Conservation (phyloP, 2,113 vertebrate species). For the Gymnobelideus leadbeateri region DNA sequence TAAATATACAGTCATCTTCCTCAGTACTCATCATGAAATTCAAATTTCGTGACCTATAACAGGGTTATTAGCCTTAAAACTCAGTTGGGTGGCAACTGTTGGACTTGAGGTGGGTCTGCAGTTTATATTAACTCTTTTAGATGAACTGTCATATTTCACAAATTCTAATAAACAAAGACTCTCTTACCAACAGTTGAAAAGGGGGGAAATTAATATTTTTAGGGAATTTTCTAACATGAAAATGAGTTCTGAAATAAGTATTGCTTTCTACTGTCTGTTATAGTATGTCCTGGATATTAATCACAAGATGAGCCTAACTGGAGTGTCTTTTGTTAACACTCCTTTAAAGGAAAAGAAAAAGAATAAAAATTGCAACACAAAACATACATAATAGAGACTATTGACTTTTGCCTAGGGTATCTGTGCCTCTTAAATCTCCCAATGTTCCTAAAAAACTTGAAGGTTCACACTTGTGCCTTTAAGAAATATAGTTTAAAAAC, state of each 20-base stretch:
- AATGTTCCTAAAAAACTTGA: neutral
- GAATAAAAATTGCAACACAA: neutral
- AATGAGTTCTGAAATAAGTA: neutral
- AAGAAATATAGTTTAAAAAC: neutral
- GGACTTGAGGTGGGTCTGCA: fast-evolving
- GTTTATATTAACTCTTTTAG: neutral
- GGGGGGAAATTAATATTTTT: neutral
- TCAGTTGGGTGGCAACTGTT: neutral
- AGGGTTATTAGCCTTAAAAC: neutral
- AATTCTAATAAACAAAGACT: neutral
- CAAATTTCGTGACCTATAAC: neutral
- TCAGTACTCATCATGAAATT: neutral
- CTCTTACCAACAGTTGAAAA: neutral
- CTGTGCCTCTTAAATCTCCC: neutral
- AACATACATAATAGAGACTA: fast-evolving
- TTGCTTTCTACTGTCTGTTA: neutral
- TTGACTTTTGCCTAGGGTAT: neutral
- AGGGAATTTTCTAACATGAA: neutral
- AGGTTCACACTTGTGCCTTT: neutral
- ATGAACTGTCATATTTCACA: neutral
- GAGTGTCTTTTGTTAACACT: neutral
- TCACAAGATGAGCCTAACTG: fast-evolving
- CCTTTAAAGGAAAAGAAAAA: neutral
- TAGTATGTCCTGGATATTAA: neutral
- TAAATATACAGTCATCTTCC: neutral